These are phyloP conservation scores for Bambusicola thoracicus DNA, from an alignment of 2,113 vertebrate species.

Conservation along the genomic window DNA sequence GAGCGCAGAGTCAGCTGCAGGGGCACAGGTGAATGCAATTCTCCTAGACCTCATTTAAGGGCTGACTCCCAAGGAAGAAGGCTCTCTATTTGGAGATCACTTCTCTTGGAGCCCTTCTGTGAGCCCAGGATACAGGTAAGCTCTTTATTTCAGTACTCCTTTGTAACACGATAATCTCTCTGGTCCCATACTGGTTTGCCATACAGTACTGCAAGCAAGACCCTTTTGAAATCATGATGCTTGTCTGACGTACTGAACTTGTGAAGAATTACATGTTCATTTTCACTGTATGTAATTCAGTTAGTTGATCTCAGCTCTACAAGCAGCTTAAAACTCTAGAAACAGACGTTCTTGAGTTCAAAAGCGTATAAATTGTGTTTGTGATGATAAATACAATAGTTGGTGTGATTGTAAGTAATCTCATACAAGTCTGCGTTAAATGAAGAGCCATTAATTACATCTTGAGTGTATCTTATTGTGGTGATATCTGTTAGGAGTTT, in stretches of 20 bases:
- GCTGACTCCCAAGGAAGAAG: no score
- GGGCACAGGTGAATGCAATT: no score
- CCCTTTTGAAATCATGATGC: background rate
- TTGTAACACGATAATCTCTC: no score
- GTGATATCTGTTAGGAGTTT: background rate
- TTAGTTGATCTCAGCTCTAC: background rate
- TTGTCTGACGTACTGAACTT: background rate
- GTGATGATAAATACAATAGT: background rate
- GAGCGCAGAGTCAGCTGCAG: no score
- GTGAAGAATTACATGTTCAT: background rate
- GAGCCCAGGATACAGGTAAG: no score
- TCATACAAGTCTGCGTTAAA: background rate
- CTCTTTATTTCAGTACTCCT: no score
- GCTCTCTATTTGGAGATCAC: no score
- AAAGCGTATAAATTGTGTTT: background rate
- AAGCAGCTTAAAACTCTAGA: background rate
- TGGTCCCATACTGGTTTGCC: no score
- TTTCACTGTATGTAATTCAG: background rate
- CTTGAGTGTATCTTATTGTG: background rate
- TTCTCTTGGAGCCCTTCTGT: no score
- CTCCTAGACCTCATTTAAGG: no score
- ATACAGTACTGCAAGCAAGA: background rate
- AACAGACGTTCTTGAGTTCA: background rate
- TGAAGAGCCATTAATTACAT: background rate
- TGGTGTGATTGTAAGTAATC: background rate